Percentiles rank a stretch among this genome's conserved stretches.
Evolutionary conservation across 1,140 invertebrate genomes (phyloP).

Genomic region (Philotrypesis tridentata): DNA sequence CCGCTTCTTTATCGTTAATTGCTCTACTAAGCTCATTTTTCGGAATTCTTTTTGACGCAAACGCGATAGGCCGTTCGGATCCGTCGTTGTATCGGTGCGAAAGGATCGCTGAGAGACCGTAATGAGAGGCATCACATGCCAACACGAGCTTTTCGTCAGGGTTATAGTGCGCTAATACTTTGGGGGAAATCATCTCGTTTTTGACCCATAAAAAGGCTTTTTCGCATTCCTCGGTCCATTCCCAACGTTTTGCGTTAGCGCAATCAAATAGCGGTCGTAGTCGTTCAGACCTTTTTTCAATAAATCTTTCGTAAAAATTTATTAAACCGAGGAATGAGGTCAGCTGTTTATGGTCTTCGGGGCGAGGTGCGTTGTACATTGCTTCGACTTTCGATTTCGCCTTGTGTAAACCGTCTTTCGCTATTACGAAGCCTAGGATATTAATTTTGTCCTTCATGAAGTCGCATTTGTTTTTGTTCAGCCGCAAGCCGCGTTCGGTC

Average conservation of each 20-base stretch:
- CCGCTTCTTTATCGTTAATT: constrained; percentile 36
- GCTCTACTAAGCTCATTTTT: constrained; percentile 25
- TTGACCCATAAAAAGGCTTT: constrained; percentile 52
- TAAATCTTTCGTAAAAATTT: constrained; percentile 49
- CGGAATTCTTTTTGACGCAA: no score
- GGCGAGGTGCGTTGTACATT: constrained; percentile 49
- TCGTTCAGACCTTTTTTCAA: constrained; percentile 25
- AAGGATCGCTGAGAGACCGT: constrained; percentile 64
- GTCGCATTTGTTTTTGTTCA: constrained; percentile 49
- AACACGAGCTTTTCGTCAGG: no score
- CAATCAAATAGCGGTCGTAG: constrained; percentile 45
- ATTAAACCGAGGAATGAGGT: not conserved
- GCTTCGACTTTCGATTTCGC: constrained; percentile 51
- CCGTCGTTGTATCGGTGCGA: constrained; percentile 51
- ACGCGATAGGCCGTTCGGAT: not conserved
- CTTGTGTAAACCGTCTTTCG: no score
- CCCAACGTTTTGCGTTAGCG: constrained; percentile 28
- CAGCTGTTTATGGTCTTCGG: constrained; percentile 13
- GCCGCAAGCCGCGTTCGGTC: constrained; percentile 34
- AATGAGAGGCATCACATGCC: constrained; percentile 63
- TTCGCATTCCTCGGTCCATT: constrained; percentile 32
- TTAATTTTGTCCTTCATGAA: constrained; percentile 43
- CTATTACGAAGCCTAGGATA: constrained; percentile 57
- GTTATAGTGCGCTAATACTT: constrained; percentile 53
- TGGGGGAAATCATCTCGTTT: constrained; percentile 50